Evolutionary conservation across 2,797 vertebrate genomes (phyloP).

Genomic region (Myiotriccus ornatus): DNA sequence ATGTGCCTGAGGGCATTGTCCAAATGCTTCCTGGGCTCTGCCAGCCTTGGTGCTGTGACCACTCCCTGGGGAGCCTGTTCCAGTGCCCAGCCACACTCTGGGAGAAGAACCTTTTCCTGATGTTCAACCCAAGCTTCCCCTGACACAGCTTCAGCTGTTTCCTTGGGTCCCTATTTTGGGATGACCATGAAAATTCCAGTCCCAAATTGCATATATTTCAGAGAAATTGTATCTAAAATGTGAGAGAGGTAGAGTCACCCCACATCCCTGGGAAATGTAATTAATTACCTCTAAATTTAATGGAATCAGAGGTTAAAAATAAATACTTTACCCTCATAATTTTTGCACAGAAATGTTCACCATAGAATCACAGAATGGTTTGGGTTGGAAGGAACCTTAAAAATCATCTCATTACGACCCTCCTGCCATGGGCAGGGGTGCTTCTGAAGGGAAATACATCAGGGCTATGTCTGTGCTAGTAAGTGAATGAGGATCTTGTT

Average conservation of each 20-base stretch:
- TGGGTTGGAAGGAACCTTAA: not conserved
- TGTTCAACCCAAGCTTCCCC: not conserved
- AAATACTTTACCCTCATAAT: not conserved
- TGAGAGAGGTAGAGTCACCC: not conserved
- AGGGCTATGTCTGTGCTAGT: not conserved
- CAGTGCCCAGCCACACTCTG: not conserved
- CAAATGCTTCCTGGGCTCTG: not conserved
- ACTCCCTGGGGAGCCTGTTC: not conserved
- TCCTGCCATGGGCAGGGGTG: not conserved
- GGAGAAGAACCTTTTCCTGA: not conserved
- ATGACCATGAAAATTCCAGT: not conserved
- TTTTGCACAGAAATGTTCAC: not conserved
- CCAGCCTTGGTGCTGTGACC: not conserved
- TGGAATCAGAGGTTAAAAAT: not conserved
- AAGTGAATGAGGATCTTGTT: not conserved
- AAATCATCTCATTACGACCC: not conserved
- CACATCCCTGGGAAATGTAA: not conserved
- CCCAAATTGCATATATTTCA: not conserved
- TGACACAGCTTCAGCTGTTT: not conserved
- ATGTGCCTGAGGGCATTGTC: not conserved
- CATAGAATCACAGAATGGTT: not conserved
- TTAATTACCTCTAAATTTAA: not conserved
- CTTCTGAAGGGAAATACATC: not conserved
- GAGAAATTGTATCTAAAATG: not conserved
- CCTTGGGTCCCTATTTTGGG: not conserved